A percentile compares a stretch with the other conserved stretches of the same genome.
These are phyloP conservation scores for Nomada goodeniana DNA, from an alignment of 2,888 invertebrate species.

Conservation along the genomic window DNA sequence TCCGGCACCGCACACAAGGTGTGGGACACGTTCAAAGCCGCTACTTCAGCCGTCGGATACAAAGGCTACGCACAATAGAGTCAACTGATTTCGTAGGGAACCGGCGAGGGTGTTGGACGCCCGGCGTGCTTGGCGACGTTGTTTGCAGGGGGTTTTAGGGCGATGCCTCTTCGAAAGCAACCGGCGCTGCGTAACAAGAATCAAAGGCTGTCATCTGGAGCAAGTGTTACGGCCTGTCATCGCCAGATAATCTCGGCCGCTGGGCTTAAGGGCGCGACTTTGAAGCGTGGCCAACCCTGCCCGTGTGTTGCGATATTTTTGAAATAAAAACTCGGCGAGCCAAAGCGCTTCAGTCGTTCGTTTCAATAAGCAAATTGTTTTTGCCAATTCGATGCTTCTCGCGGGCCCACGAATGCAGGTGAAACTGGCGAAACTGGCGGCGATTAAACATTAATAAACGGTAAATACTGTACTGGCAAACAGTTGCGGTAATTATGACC, in stretches of 20 bases:
- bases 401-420: too few relatives aligned
- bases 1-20: slow-evolving; percentile 53
- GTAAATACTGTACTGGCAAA: background rate
- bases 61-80: slow-evolving; percentile 71
- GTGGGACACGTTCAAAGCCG: slow-evolving; percentile 66
- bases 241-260: slow-evolving; percentile 64
- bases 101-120: slow-evolving; percentile 47
- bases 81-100: slow-evolving; percentile 56
- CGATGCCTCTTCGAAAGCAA: slow-evolving; percentile 58
- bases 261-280: slow-evolving; percentile 32
- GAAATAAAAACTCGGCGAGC: background rate
- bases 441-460: background rate
- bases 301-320: too few relatives aligned
- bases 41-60: slow-evolving; percentile 60
- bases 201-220: slow-evolving; percentile 74
- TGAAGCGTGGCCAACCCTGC: background rate
- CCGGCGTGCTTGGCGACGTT: slow-evolving; percentile 35
- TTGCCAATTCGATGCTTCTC: too few relatives aligned
- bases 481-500: slow-evolving; percentile 32
- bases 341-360: too few relatives aligned
- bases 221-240: slow-evolving; percentile 76
- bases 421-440: background rate
- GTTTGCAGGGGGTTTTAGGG: slow-evolving; percentile 59
- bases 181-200: slow-evolving; percentile 58
- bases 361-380: too few relatives aligned